A percentile compares a stretch with the other conserved stretches of the same genome.
Evolutionary conservation across 1,140 invertebrate genomes (phyloP).

Genomic region (Leptopilina boulardi): DNA sequence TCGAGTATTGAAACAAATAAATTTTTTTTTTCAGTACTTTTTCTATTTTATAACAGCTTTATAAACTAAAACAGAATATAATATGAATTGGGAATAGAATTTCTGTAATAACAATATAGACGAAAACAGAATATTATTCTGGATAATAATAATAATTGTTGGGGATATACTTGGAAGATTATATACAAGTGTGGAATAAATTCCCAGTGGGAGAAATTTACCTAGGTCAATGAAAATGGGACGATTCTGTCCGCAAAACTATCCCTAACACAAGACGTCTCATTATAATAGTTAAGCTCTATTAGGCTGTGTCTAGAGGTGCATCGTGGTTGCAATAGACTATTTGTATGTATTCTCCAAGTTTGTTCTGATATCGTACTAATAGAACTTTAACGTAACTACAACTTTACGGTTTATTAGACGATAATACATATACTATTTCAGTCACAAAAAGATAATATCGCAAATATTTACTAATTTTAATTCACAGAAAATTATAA

Average conservation of each 20-base stretch:
- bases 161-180: neutral
- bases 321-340: slow-evolving; percentile 48
- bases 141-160: slow-evolving; percentile 19
- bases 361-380: slow-evolving; percentile 49
- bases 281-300: slow-evolving; percentile 66
- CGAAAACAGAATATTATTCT: neutral
- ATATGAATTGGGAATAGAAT: neutral
- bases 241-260: slow-evolving; percentile 48
- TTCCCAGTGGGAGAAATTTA: slow-evolving; percentile 9
- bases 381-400: slow-evolving; percentile 51
- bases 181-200: neutral
- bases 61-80: neutral
- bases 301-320: slow-evolving; percentile 57
- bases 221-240: slow-evolving; percentile 42
- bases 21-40: no score
- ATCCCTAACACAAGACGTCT: slow-evolving; percentile 49
- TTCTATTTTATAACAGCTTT: no score
- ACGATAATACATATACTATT: neutral
- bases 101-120: neutral
- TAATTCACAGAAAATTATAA: no score
- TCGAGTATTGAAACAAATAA: no score
- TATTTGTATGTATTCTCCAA: slow-evolving; percentile 53
- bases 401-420: slow-evolving; percentile 46
- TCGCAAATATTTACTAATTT: neutral
- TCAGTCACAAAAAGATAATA: no score